These are phyloP conservation scores for Drosophila stalkeri DNA, from an alignment of 2,888 invertebrate genomes.

Conservation along the genomic window DNA sequence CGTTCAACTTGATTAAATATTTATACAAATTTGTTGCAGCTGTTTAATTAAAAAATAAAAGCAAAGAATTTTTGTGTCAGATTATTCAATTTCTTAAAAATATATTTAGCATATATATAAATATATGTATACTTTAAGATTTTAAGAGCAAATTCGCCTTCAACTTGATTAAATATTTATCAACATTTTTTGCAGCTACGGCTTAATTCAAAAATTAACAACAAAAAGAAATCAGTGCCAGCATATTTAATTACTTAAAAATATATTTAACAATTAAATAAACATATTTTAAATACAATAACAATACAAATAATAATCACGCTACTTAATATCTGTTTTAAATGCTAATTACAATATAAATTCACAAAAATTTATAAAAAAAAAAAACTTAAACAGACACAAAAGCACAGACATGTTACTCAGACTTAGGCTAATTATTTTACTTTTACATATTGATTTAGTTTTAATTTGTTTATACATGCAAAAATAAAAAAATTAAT, in stretches of 20 bases:
- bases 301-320: slow-evolving; percentile 2
- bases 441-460: not conserved
- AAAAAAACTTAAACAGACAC: not conserved
- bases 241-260: not conserved
- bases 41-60: too few relatives aligned
- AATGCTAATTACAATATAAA: not conserved
- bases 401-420: not conserved
- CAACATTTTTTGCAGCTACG: not conserved
- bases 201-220: too few relatives aligned
- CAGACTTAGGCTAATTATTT: not conserved
- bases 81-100: too few relatives aligned
- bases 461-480: slow-evolving; percentile 1
- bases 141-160: too few relatives aligned
- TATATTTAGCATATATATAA: too few relatives aligned
- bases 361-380: not conserved
- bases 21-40: too few relatives aligned
- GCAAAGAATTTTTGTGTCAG: too few relatives aligned
- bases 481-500: not conserved
- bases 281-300: not conserved
- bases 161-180: not conserved
- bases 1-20: not conserved
- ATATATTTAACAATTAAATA: not conserved
- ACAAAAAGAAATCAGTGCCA: not conserved
- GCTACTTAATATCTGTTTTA: not conserved
- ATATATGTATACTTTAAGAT: too few relatives aligned